Conservation (phyloP, 2,797 vertebrate species). For the Tragelaphus eurycerus region DNA sequence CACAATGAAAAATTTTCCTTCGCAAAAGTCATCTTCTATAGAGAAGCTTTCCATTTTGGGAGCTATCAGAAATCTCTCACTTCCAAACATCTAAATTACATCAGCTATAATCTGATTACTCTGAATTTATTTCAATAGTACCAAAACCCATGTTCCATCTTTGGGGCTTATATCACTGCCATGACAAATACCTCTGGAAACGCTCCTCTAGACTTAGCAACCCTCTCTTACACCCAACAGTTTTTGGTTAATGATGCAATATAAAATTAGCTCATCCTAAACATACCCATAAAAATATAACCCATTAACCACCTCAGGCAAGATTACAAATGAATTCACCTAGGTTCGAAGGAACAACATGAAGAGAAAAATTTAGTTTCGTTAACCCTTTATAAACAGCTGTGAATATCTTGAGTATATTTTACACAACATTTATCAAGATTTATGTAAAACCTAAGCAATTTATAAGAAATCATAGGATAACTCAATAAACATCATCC, state of each 20-base stretch:
- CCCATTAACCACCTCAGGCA: background rate
- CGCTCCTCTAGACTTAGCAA: background rate
- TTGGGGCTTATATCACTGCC: background rate
- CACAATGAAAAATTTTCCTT: background rate
- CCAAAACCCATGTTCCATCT: conserved; percentile 18
- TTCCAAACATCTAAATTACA: conserved; percentile 63
- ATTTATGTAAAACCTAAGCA: background rate
- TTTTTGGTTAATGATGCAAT: background rate
- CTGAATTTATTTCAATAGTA: conserved; percentile 41
- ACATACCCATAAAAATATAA: background rate
- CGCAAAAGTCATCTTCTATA: background rate
- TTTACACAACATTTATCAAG: background rate
- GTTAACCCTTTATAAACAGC: background rate
- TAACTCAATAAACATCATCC: background rate
- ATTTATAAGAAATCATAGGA: background rate
- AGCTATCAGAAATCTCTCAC: conserved; percentile 55
- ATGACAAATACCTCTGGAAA: conserved; percentile 11
- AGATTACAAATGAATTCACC: background rate
- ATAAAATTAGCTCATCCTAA: background rate
- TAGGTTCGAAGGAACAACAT: background rate
- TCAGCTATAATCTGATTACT: conserved; percentile 64
- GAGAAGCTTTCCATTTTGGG: conserved; percentile 23
- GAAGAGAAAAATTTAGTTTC: background rate
- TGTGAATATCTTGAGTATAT: background rate
- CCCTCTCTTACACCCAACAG: background rate